Conservation (phyloP, 92 coral and sea anemone species). For the Epizoanthus illoricatus region DNA sequence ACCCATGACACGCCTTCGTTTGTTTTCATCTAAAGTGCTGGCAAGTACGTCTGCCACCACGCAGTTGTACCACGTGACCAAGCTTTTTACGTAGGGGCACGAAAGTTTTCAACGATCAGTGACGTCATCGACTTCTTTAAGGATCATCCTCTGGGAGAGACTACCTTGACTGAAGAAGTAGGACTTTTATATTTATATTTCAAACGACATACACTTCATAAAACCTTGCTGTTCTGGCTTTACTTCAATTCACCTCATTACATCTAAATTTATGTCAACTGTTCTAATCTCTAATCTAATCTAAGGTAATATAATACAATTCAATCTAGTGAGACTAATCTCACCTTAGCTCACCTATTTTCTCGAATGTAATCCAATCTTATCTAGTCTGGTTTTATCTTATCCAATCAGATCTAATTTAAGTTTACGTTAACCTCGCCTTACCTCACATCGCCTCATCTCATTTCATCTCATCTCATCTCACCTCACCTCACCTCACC, state of each 20-base stretch:
- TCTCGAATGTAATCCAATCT: too few species aligned
- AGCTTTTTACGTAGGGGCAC: conserved; percentile 80
- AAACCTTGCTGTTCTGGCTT: too few species aligned
- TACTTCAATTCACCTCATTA: too few species aligned
- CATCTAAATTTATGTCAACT: too few species aligned
- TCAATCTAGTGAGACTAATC: too few species aligned
- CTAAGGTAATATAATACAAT: too few species aligned
- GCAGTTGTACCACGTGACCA: conserved; percentile 80
- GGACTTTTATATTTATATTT: conserved; percentile 4
- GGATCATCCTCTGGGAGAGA: conserved; percentile 87
- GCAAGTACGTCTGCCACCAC: conserved; percentile 95
- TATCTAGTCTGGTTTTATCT: too few species aligned
- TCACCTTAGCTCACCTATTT: too few species aligned
- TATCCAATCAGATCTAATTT: too few species aligned
- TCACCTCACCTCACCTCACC: background rate
- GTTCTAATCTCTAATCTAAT: too few species aligned
- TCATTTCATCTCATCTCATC: background rate
- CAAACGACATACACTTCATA: too few species aligned
- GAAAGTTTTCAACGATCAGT: conserved; percentile 73
- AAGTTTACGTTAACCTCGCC: background rate
- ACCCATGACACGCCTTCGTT: background rate
- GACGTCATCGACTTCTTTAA: conserved; percentile 80
- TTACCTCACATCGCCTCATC: background rate
- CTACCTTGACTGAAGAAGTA: conserved; percentile 84
- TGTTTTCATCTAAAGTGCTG: conserved; percentile 55